A percentile compares a stretch with the other conserved stretches of the same genome.
phyloP scores from a whole-genome alignment of 2,113 vertebrate species.

The Irena cyanogastra region DNA sequence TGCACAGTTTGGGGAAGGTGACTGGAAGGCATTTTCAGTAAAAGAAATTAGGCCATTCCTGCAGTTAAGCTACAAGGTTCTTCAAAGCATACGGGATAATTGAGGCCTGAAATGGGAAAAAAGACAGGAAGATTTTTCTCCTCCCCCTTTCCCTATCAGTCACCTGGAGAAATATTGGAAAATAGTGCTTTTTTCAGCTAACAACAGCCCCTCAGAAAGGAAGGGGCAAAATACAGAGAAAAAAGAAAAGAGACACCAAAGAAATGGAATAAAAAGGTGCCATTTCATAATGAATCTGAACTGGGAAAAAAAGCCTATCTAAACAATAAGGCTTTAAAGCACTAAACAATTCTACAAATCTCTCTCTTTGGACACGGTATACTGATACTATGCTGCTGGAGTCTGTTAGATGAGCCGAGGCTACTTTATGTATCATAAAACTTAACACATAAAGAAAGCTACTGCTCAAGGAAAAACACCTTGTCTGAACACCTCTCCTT shows the following conservation, averaged over 20 bases:
- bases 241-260: neutral
- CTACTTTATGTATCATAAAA: neutral
- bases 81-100: conserved; percentile 54
- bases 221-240: neutral
- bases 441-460: neutral
- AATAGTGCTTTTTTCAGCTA: conserved; percentile 8
- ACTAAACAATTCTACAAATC: neutral
- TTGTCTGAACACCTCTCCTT: neutral
- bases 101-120: conserved; percentile 34
- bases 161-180: conserved; percentile 4
- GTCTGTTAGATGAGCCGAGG: neutral
- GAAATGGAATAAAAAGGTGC: neutral
- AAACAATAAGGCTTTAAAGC: neutral
- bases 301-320: neutral
- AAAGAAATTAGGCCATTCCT: conserved; percentile 47
- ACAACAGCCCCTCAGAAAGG: neutral
- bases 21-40: conserved; percentile 24
- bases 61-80: conserved; percentile 9
- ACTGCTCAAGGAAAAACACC: neutral
- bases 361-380: neutral
- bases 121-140: neutral
- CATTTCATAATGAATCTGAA: conserved; percentile 9
- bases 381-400: neutral
- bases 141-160: neutral
- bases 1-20: conserved; percentile 1